Base-by-base conservation (phyloP, 2,797 vertebrate species). In the Pteropus rufus region DNA sequence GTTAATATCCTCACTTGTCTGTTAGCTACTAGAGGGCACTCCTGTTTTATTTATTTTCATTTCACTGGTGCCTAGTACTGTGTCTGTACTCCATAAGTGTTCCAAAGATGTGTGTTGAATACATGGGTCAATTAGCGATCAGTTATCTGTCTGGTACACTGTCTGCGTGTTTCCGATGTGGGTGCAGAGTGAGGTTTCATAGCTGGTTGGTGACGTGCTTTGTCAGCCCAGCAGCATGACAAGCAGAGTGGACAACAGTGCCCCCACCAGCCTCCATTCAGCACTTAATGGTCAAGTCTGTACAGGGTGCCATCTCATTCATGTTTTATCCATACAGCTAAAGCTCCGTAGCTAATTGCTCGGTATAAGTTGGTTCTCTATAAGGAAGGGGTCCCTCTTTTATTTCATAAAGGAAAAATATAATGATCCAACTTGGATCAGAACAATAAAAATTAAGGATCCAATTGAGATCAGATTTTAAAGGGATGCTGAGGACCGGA, bases 181-280 rank as follows among this genome's bases (percentile, higher is more conserved):
- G 39, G 54, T 8, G 1, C 21, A 19, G 19, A 62, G 62, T 1
- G 24, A 56, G 34, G 7, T 16, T 26, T 52, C 65, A 14, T 4
- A 7, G 65, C 15, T 64, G 11, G 1, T 44, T 58, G n/a, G 52
- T 3, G 60, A 1, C 34, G 29, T 0, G 7, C 65, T 52, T 18
- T 29, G 5, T 39, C 29, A 14, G 39, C 5, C 26, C 14, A 8
- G 36, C 52, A 15, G 52, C 10, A 0, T 39, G 70, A 36, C 26
- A 5, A 4, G 23, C 52, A 39, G 54, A 1, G 3, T 12, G 31
- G 60, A 19, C 34, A 6, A 1, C 23, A 14, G 73, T 0, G 1
- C 23, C 18, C 15, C 60, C 18, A 1, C 10, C 87, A 9, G 77
- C 65, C 72, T 52, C 19, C 15, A 0, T 41, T 56, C 1, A 1